Evolutionary conservation across 2,888 invertebrate genomes (phyloP), one percentile per base, ranked within the genome.

Genomic region (Pristionchus fissidentatus): DNA sequence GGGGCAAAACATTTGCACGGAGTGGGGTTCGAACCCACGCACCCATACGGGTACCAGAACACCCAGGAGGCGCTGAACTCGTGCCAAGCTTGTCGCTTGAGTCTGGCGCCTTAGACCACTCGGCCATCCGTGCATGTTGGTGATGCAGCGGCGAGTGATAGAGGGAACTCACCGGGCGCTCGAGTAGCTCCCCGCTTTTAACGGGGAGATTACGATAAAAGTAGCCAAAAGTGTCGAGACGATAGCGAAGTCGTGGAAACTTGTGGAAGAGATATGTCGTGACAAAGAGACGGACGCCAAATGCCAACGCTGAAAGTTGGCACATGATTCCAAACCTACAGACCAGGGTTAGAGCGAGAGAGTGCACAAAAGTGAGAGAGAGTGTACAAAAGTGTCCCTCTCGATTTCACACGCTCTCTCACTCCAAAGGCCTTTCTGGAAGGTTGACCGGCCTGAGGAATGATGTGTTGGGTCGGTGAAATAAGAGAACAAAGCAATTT

Each of bases 281-380:
- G 49, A 94, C 87, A 87, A 94, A 94, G 81, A 94, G 84, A 86
- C 94, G 93, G 19, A 93, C 88, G 10, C 93, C 93, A 32, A 93
- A 81, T 19, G 90, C 85, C 66, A 88, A 66, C 13, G 83, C 89
- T 88, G 49, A 38, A 87, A 75, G n/a, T n/a, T n/a, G n/a, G n/a
- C n/a, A n/a, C n/a, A n/a, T n/a, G n/a, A n/a, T n/a, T n/a, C n/a
- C n/a, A n/a, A n/a, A n/a, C n/a, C n/a, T n/a, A n/a, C n/a, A n/a
- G n/a, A n/a, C n/a, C n/a, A n/a, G n/a, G n/a, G n/a, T n/a, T n/a
- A n/a, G n/a, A n/a, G n/a, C n/a, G n/a, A n/a, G n/a, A n/a, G n/a
- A n/a, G n/a, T n/a, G n/a, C n/a, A n/a, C n/a, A n/a, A n/a, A n/a
- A n/a, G n/a, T n/a, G n/a, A n/a, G n/a, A n/a, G n/a, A n/a, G n/a